phyloP scores from a whole-genome alignment of 2,888 invertebrate genomes.

The Yponomeuta cagnagella region DNA sequence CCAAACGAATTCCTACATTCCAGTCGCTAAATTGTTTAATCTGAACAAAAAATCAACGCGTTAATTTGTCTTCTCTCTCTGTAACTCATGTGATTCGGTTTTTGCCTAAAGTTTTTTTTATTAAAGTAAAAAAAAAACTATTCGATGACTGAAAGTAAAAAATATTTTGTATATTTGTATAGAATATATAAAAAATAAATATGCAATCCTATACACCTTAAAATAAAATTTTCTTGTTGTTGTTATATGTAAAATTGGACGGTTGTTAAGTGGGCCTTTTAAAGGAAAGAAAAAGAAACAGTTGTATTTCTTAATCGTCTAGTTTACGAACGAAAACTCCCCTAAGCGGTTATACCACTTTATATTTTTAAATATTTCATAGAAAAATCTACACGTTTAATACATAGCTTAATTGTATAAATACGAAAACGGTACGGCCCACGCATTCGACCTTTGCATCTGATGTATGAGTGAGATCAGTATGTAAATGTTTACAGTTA shows the following conservation, averaged over 20 bases:
- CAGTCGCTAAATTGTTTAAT: no score
- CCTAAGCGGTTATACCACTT: constrained; percentile 5
- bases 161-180: constrained; percentile 62
- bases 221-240: constrained; percentile 31
- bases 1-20: no score
- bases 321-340: background rate
- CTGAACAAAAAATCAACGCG: no score
- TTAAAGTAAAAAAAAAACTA: constrained; percentile 24
- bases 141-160: constrained; percentile 46
- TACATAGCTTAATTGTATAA: background rate
- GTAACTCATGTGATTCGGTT: constrained; percentile 28
- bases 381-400: constrained; percentile 9
- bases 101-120: constrained; percentile 36
- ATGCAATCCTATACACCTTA: constrained; percentile 35
- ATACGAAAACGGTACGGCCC: constrained; percentile 1
- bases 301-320: background rate
- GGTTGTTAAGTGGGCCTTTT: constrained; percentile 4
- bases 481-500: background rate
- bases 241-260: constrained; percentile 19
- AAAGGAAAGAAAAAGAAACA: background rate
- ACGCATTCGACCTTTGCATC: background rate
- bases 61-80: constrained; percentile 19
- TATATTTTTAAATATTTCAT: constrained; percentile 10
- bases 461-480: constrained; percentile 5
- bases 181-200: constrained; percentile 25